Evolutionary conservation across 2,888 invertebrate species (phyloP), one percentile per base, ranked within the genome.

Genomic region (Xanthia icteritia): DNA sequence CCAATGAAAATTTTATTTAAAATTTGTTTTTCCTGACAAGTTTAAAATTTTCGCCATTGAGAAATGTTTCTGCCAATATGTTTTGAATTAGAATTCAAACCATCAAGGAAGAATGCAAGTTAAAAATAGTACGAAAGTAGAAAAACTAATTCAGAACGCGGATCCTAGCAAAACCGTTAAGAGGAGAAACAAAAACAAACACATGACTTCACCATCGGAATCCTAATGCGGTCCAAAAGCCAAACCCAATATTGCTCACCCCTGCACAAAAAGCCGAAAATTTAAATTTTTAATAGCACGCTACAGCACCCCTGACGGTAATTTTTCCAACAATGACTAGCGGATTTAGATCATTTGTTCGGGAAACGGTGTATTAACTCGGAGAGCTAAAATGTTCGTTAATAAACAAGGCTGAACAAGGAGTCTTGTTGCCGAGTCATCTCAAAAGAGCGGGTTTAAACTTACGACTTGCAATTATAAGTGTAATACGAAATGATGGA

Each of bases 281-380:
- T 83, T 84, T 81, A 70, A 79, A 84, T 63, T 78, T 85, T 78
- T 84, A 86, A 86, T 86, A 86, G 67, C 66, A 77, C 77, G 67
- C 73, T 58, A 79, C 63, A 70, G 27, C 81, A 78, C 76, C 81
- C 85, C 76, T 77, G 85, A n/a, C 65, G 63, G 90, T 92, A 92
- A 92, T 94, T 94, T 93, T 94, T 92, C 90, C 85, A 42, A 88
- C 89, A 91, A 91, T 95, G 95, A 95, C 94, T 95, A 93, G 95
- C 95, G 86, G 86, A 90, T 89, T 86, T 84, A 82, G 86, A 85
- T 91, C 89, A 92, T 94, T 94, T 94, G 94, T 94, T 94, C 90
- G 88, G 91, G 88, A 90, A 93, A 91, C 90, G 91, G 91, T 86
- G 89, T 92, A 91, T 92, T 92, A 92, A 91, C 91, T 90, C 81